Evolutionary conservation across 2,113 vertebrate genomes (phyloP).

Genomic region (Ellobius talpinus): DNA sequence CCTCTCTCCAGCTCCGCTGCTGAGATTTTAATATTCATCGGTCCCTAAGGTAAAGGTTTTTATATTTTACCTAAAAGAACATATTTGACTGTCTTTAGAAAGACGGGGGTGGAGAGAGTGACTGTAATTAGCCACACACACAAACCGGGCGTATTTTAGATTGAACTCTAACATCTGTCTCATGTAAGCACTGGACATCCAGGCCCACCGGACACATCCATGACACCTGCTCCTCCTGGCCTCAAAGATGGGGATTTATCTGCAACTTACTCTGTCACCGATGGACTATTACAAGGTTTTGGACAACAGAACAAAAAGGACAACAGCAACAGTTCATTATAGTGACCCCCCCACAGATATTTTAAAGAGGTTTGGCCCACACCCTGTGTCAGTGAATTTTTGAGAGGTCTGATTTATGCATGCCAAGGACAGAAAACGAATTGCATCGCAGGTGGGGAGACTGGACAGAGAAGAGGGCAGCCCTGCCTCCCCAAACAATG

Average conservation of each 20-base stretch:
- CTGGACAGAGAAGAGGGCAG: neutral
- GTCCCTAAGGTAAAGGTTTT: neutral
- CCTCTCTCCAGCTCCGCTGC: neutral
- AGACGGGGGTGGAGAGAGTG: neutral
- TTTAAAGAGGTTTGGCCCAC: neutral
- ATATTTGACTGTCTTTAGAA: neutral
- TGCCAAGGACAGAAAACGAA: neutral
- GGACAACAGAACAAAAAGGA: neutral
- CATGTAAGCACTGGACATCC: accelerated
- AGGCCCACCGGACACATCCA: accelerated
- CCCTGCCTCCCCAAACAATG: no score
- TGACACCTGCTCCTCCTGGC: no score
- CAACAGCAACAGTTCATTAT: accelerated
- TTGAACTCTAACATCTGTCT: neutral
- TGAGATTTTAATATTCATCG: neutral
- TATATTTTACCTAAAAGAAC: neutral
- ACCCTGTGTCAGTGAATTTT: neutral
- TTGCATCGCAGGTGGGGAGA: no score
- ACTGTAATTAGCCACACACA: neutral
- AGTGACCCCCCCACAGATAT: neutral
- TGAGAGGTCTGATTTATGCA: neutral
- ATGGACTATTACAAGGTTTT: neutral
- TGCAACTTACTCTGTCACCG: accelerated
- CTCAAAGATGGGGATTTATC: accelerated
- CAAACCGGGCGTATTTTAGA: neutral